Percentiles rank a stretch among this genome's conserved stretches.
These are phyloP conservation scores for Hippopotamyrus pictus DNA, from an alignment of 2,797 vertebrate genomes.

Conservation along the genomic window DNA sequence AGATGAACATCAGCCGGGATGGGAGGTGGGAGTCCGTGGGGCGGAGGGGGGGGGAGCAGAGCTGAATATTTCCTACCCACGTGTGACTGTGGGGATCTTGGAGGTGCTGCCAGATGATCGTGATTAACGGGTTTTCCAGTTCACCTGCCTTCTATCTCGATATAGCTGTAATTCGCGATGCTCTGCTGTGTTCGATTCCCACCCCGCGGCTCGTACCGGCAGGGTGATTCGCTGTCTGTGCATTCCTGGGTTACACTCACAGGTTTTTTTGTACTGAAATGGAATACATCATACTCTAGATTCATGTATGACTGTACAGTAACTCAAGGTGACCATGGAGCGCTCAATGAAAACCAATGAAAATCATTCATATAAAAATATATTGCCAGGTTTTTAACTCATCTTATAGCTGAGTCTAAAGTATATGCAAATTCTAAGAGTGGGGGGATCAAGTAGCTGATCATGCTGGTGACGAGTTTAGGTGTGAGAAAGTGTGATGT, in stretches of 20 bases:
- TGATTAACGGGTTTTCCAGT: neutral
- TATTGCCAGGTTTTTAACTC: neutral
- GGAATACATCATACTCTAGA: neutral
- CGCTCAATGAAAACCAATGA: neutral
- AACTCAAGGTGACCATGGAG: neutral
- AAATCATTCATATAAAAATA: neutral
- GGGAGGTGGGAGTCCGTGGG: neutral
- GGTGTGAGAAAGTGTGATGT: neutral
- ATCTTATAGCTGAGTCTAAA: neutral
- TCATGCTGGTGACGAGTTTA: neutral
- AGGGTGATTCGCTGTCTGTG: neutral
- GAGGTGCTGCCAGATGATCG: neutral
- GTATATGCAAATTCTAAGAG: neutral
- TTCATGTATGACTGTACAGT: neutral
- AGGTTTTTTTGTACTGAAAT: neutral
- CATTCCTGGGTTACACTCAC: neutral
- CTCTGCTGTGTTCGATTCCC: neutral
- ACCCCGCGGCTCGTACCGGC: neutral
- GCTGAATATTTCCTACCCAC: neutral
- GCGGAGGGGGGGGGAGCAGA: neutral
- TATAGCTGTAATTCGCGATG: neutral
- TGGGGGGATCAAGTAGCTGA: neutral
- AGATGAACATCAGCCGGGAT: neutral
- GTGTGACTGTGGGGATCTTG: neutral
- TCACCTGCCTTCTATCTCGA: neutral